Evolutionary conservation across 2,888 invertebrate genomes (phyloP).

Genomic region (Entomobrya proxima): DNA sequence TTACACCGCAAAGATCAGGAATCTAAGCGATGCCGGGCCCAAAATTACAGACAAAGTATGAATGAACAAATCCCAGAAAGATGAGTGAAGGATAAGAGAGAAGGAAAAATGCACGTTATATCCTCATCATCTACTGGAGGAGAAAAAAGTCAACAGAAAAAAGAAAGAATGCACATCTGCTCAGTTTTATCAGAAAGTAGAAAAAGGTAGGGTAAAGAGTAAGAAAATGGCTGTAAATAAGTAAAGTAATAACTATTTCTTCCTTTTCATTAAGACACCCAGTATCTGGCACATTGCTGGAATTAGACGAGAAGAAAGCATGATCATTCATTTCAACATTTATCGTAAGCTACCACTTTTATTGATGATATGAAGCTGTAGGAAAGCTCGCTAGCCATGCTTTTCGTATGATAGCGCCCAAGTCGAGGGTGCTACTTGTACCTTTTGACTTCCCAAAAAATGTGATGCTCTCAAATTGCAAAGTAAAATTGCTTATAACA

Average conservation of each 20-base stretch:
- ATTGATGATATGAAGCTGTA: too few species aligned
- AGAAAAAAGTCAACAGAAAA: not conserved
- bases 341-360: slow-evolving; percentile 55
- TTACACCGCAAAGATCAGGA: too few species aligned
- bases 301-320: slow-evolving; percentile 46
- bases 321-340: slow-evolving; percentile 71
- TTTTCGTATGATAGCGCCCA: not conserved
- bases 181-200: slow-evolving; percentile 39
- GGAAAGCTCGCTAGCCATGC: not conserved
- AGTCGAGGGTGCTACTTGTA: not conserved
- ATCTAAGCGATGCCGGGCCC: too few species aligned
- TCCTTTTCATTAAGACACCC: slow-evolving; percentile 68
- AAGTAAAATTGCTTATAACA: not conserved
- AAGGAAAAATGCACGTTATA: slow-evolving; percentile 21
- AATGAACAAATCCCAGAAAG: slow-evolving; percentile 42
- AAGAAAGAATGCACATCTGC: slow-evolving; percentile 65
- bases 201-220: not conserved
- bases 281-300: slow-evolving; percentile 10
- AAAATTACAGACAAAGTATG: too few species aligned
- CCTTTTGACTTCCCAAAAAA: slow-evolving; percentile 37
- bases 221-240: slow-evolving; percentile 45
- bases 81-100: slow-evolving; percentile 2
- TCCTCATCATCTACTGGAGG: not conserved
- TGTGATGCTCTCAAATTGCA: not conserved
- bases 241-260: slow-evolving; percentile 57